Evolutionary conservation across 2,113 vertebrate genomes (phyloP).

Genomic region (Planiliza haematocheilus): DNA sequence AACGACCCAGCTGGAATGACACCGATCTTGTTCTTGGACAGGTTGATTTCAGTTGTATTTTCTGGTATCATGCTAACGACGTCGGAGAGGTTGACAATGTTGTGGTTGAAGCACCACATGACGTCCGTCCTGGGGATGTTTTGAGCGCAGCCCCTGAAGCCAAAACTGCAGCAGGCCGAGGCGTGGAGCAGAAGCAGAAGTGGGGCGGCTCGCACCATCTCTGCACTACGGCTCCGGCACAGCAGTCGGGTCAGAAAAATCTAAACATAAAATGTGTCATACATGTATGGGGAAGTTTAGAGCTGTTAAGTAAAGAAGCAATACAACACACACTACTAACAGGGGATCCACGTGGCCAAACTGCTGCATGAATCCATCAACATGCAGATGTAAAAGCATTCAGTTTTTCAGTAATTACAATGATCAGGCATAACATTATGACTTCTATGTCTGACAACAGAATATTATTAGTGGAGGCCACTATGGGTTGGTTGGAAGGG

Average conservation of each 20-base stretch:
- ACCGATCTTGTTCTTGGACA: constrained; percentile 41
- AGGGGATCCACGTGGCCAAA: no score
- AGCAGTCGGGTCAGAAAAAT: background rate
- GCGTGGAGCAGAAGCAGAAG: constrained; percentile 39
- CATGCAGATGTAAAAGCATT: no score
- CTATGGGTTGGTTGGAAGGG: no score
- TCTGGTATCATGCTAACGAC: constrained; percentile 20
- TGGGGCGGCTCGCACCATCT: constrained; percentile 14
- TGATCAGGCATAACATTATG: no score
- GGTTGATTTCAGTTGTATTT: constrained; percentile 23
- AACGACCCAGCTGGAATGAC: constrained; percentile 32
- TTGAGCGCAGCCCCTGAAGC: constrained; percentile 39
- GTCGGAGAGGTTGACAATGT: constrained; percentile 35
- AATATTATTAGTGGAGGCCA: no score
- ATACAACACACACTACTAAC: no score
- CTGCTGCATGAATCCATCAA: no score
- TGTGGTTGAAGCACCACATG: constrained; percentile 31
- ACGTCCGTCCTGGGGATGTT: background rate
- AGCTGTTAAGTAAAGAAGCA: no score
- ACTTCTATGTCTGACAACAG: no score
- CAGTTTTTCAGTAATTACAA: no score
- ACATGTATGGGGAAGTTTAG: no score
- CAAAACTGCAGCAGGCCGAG: constrained; percentile 30
- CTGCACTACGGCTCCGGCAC: background rate
- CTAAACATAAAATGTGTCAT: background rate